These are phyloP conservation scores for Cheilosia vulpina DNA, from an alignment of 2,888 invertebrate species.

Conservation along the genomic window DNA sequence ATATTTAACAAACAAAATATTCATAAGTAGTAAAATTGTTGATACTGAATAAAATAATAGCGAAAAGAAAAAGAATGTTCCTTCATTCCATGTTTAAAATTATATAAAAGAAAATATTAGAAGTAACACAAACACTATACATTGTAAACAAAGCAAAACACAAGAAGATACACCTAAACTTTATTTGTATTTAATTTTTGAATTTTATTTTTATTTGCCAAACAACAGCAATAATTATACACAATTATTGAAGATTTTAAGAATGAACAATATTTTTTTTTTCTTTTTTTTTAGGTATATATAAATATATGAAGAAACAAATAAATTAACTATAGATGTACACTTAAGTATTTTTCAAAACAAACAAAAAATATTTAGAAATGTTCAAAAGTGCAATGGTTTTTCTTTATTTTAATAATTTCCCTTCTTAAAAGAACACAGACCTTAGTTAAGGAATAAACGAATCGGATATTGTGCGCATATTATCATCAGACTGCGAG, in stretches of 20 bases:
- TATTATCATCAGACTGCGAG: conserved; percentile 22
- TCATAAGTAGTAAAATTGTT: conserved; percentile 74
- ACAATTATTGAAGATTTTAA: conserved; percentile 41
- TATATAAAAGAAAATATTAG: conserved; percentile 42
- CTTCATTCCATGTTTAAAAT: conserved; percentile 74
- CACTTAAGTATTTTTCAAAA: conserved; percentile 25
- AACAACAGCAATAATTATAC: conserved; percentile 34
- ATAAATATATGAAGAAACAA: conserved; percentile 28
- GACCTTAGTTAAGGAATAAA: conserved; percentile 16
- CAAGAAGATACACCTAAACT: conserved; percentile 35
- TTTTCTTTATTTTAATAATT: conserved; percentile 30
- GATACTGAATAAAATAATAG: conserved; percentile 71
- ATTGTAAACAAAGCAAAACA: conserved; percentile 46
- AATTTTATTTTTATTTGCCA: conserved; percentile 40
- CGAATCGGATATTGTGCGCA: conserved; percentile 30
- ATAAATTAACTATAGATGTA: conserved; percentile 29
- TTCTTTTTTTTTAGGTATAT: conserved; percentile 33
- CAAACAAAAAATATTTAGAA: conserved; percentile 10
- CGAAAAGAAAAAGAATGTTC: conserved; percentile 70
- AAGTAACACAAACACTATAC: conserved; percentile 37
- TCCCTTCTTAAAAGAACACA: not conserved
- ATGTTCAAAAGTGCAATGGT: conserved; percentile 61
- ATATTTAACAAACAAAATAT: conserved; percentile 61
- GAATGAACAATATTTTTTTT: conserved; percentile 49
- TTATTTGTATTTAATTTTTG: conserved; percentile 19